Evolutionary conservation across 2,797 vertebrate genomes (phyloP), one percentile per base, ranked within the genome.

Genomic region (Parauchenoglanis punctatus): DNA sequence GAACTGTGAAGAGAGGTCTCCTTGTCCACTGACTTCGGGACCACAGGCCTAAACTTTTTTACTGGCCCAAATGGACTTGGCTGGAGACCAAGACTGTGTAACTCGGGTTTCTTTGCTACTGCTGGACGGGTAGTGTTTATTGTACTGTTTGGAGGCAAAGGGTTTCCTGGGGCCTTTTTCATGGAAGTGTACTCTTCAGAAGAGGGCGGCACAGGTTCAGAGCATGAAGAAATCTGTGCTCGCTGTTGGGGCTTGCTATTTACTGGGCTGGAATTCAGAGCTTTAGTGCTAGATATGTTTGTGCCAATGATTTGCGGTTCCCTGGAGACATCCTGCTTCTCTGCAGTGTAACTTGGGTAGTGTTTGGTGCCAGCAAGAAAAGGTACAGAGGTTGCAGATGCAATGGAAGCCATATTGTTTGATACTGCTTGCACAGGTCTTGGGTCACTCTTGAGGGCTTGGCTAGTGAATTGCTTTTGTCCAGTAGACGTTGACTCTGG

Each of bases 1-100:
- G 94, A 95, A 85, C 95, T 96, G 93, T 99, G 99, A 77, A 99
- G 91, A 2, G 96, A 97, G 0, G 93, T 95, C 20, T 99, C 97
- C 92, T 96, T 97, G 40, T 96, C 96, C 61, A 95, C 73, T 2
- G 97, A 95, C 91, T 93, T 97, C 89, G 94, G 95, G 85, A 96
- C 58, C 7, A 99, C 93, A 0, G 98, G 97, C 83, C 94, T 97
- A 92, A 99, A 97, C 92, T 96, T 99, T 90, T 97, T 97, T 89
- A 98, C 95, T 11, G 97, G 97, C 67, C 98, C 99, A 35, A 99
- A 99, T 87, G 23, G 94, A 52, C 23, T 94, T 94, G 0, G 89
- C 46, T 17, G 77, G 6, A 89, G 67, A 31, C 52, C 0, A 46
- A 83, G 56, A 67, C 80, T 73, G 83, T 83, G 40, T 4, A 87